Percentiles rank a stretch among this genome's conserved stretches.
Evolutionary conservation across 2,888 invertebrate species (phyloP).

Genomic region (Adela reaumurella): DNA sequence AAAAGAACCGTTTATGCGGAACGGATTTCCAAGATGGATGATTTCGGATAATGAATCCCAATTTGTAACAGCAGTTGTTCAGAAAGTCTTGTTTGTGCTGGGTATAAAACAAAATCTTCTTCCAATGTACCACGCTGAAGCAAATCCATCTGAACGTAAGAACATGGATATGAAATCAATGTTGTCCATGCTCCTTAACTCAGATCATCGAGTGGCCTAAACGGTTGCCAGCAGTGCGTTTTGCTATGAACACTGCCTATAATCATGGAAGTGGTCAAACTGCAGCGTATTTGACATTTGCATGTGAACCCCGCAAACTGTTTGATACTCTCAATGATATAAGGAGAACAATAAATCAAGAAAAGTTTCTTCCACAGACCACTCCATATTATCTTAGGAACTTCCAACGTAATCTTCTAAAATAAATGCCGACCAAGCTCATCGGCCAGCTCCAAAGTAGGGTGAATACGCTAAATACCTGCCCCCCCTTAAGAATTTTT

Average conservation of each 20-base stretch:
- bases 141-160: slow-evolving; percentile 17
- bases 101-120: slow-evolving; percentile 17
- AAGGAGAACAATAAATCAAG: not conserved
- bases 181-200: too few relatives aligned
- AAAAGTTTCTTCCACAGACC: not conserved
- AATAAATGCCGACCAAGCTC: not conserved
- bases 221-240: slow-evolving; percentile 7
- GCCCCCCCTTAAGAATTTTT: too few relatives aligned
- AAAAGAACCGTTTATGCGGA: slow-evolving; percentile 21
- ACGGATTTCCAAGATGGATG: slow-evolving; percentile 19
- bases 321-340: not conserved
- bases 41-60: slow-evolving; percentile 24
- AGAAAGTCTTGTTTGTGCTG: slow-evolving; percentile 14
- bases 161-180: slow-evolving; percentile 15
- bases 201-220: slow-evolving; percentile 10
- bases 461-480: too few relatives aligned
- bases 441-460: not conserved
- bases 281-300: slow-evolving; percentile 11
- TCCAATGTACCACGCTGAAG: slow-evolving; percentile 21
- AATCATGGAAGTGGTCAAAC: too few relatives aligned
- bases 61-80: slow-evolving; percentile 22
- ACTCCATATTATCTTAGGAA: not conserved
- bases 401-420: not conserved
- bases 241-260: slow-evolving; percentile 10
- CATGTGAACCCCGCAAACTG: slow-evolving; percentile 9